Evolutionary conservation across 2,797 vertebrate genomes (phyloP).

Genomic region (Halcyon leucocephala): DNA sequence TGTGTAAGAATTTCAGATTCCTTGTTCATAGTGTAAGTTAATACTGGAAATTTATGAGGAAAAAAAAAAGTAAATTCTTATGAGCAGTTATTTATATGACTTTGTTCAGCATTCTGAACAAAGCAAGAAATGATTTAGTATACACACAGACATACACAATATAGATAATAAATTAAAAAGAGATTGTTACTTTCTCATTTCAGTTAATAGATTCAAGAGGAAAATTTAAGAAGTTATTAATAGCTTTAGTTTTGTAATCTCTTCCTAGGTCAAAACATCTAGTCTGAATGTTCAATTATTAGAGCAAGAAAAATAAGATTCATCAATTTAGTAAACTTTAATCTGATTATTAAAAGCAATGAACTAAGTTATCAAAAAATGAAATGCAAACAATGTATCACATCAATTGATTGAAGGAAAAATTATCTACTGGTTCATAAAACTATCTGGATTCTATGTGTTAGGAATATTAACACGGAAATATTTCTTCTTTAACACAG

Average conservation of each 20-base stretch:
- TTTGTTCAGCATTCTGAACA: not conserved
- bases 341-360: not conserved
- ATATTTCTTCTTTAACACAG: not conserved
- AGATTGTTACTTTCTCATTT: not conserved
- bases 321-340: not conserved
- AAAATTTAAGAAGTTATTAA: not conserved
- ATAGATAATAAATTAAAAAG: not conserved
- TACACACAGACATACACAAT: not conserved
- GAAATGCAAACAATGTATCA: accelerated
- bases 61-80: not conserved
- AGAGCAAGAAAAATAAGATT: not conserved
- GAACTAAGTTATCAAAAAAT: not conserved
- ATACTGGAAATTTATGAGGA: not conserved
- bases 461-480: not conserved
- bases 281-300: not conserved
- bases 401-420: accelerated
- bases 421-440: not conserved
- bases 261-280: not conserved
- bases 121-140: not conserved
- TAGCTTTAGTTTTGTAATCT: not conserved
- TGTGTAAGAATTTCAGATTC: not conserved
- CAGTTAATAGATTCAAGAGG: not conserved
- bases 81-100: not conserved
- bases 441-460: not conserved
- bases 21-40: not conserved